Evolutionary conservation across 2,888 invertebrate species (phyloP).

Genomic region (Allophyes oxyacanthae): DNA sequence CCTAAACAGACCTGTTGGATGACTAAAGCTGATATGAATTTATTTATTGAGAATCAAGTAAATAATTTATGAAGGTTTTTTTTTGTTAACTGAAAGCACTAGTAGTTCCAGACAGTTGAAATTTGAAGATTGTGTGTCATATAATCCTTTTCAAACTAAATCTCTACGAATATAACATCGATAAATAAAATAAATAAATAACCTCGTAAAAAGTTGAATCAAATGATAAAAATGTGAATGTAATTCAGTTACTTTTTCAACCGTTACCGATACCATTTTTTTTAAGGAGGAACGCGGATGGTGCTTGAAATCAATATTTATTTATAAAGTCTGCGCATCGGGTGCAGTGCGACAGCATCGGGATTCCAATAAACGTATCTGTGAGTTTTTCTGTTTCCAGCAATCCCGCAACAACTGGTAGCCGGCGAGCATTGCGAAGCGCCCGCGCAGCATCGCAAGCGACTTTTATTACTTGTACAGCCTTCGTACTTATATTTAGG

Average conservation of each 20-base stretch:
- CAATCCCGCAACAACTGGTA: constrained; percentile 52
- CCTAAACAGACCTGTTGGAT: neutral
- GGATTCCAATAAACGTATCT: constrained; percentile 43
- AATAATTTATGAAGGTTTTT: neutral
- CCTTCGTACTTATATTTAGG: constrained; percentile 30
- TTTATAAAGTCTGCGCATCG: constrained; percentile 55
- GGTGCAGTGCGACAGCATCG: constrained; percentile 34
- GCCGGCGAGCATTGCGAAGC: constrained; percentile 47
- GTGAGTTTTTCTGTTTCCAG: constrained; percentile 77
- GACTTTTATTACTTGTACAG: constrained; percentile 46
- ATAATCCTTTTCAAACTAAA: too few relatives aligned
- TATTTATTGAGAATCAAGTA: constrained; percentile 1
- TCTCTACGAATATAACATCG: too few relatives aligned
- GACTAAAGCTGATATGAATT: constrained; percentile 4
- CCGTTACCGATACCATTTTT: constrained; percentile 49
- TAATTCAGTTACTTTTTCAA: constrained; percentile 45
- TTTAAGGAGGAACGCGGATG: constrained; percentile 56
- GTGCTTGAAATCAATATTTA: constrained; percentile 51
- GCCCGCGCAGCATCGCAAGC: constrained; percentile 42
- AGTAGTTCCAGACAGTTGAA: too few relatives aligned
- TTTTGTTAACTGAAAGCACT: too few relatives aligned
- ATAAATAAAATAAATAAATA: too few relatives aligned
- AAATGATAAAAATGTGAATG: constrained; percentile 29
- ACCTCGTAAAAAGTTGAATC: constrained; percentile 20
- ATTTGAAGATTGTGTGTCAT: too few relatives aligned